Evolutionary conservation across 1,140 invertebrate genomes (phyloP).

Genomic region (Hylaeus anthracinus): DNA sequence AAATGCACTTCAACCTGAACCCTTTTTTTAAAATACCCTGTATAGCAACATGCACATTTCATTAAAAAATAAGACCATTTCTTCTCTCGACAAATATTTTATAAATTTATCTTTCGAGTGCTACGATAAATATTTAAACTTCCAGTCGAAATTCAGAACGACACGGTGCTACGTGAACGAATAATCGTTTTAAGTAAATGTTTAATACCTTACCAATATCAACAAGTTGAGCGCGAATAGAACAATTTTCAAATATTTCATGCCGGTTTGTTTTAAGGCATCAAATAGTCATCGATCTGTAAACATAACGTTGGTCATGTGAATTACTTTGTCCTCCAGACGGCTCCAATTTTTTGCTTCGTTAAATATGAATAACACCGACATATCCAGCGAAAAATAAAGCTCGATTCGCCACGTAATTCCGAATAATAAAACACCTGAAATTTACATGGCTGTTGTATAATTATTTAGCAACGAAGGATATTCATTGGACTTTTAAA

Average conservation of each 20-base stretch:
- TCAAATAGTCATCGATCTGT: constrained; percentile 71
- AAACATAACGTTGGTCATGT: constrained; percentile 41
- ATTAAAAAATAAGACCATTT: no score
- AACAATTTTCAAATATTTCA: constrained; percentile 80
- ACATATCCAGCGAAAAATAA: neutral
- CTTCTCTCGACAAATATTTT: no score
- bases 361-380: neutral
- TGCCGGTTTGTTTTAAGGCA: constrained; percentile 60
- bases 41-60: no score
- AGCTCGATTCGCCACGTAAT: no score
- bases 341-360: neutral
- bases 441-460: neutral
- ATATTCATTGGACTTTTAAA: no score
- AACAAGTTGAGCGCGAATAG: constrained; percentile 81
- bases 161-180: neutral
- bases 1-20: no score
- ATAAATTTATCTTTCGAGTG: no score
- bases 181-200: constrained; percentile 1
- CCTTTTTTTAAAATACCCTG: no score
- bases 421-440: neutral
- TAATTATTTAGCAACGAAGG: neutral
- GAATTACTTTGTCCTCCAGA: neutral
- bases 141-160: neutral
- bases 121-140: neutral
- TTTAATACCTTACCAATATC: constrained; percentile 80